phyloP scores from a whole-genome alignment of 2,797 vertebrate genomes.

The Echeneis naucrates region DNA sequence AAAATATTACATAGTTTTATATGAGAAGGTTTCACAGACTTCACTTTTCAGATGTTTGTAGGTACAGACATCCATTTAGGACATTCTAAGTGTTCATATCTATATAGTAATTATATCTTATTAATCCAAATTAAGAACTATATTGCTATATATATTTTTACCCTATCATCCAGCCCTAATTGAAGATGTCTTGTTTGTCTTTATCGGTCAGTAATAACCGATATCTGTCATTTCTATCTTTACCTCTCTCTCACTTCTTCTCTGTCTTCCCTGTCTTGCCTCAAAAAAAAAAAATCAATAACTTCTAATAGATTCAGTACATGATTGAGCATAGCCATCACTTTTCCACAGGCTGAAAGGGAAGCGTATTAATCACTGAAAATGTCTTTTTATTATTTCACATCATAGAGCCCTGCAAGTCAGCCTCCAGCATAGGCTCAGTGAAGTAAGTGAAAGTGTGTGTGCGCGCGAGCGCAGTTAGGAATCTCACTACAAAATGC shows the following conservation, averaged over 20 bases:
- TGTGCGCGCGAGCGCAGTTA: neutral
- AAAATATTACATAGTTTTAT: too few relatives aligned
- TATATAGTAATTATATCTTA: too few relatives aligned
- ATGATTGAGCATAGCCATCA: slow-evolving; percentile 80
- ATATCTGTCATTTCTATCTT: slow-evolving; percentile 14
- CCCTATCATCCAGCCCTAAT: too few relatives aligned
- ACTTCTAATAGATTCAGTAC: slow-evolving; percentile 81
- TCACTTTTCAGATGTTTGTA: too few relatives aligned
- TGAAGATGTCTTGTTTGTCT: slow-evolving; percentile 46
- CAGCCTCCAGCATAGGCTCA: slow-evolving; percentile 49
- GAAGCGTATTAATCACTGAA: slow-evolving; percentile 81
- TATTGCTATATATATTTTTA: too few relatives aligned
- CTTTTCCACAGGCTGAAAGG: slow-evolving; percentile 66
- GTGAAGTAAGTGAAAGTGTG: slow-evolving; percentile 29
- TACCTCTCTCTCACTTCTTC: slow-evolving; percentile 21
- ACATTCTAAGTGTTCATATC: too few relatives aligned
- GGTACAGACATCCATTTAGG: too few relatives aligned
- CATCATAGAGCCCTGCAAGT: slow-evolving; percentile 35
- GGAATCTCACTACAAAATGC: neutral
- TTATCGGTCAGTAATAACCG: slow-evolving; percentile 38
- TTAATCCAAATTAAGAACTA: too few relatives aligned
- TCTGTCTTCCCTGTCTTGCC: slow-evolving; percentile 29
- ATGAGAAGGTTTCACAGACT: too few relatives aligned
- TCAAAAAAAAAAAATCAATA: slow-evolving; percentile 83
- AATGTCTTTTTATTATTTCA: slow-evolving; percentile 80